A percentile compares a stretch with the other conserved stretches of the same genome.
These are phyloP conservation scores for Napeogenes inachia DNA, from an alignment of 2,888 invertebrate genomes.

Conservation along the genomic window DNA sequence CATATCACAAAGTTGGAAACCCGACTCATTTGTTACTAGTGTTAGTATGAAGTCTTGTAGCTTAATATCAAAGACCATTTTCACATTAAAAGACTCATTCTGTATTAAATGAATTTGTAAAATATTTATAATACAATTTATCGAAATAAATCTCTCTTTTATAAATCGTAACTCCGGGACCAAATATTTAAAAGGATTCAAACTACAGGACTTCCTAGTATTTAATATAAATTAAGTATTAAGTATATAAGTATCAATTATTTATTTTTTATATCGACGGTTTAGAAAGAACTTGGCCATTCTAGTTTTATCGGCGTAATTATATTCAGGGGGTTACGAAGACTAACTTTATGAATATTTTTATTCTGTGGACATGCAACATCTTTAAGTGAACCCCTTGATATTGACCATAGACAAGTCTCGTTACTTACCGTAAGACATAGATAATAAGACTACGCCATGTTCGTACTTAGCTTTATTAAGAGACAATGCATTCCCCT, in stretches of 20 bases:
- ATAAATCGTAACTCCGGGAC: slow-evolving; percentile 40
- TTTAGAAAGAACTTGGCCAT: slow-evolving; percentile 66
- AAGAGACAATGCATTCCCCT: slow-evolving; percentile 62
- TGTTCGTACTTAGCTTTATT: slow-evolving; percentile 66
- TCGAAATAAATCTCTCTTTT: slow-evolving; percentile 29
- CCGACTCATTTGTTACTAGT: slow-evolving; percentile 65
- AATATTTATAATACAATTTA: slow-evolving; percentile 5
- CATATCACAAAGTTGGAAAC: slow-evolving; percentile 42
- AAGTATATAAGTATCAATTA: slow-evolving; percentile 50
- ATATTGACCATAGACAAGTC: slow-evolving; percentile 64
- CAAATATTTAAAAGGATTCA: slow-evolving; percentile 36
- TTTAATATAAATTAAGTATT: slow-evolving; percentile 44
- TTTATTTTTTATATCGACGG: slow-evolving; percentile 59
- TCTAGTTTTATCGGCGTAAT: slow-evolving; percentile 45
- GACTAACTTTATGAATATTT: neutral
- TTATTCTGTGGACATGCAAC: neutral
- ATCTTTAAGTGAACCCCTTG: slow-evolving; percentile 9
- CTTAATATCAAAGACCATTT: neutral
- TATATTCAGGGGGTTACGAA: slow-evolving; percentile 1
- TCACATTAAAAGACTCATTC: neutral
- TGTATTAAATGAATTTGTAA: neutral
- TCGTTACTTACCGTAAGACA: slow-evolving; percentile 69
- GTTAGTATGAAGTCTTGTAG: slow-evolving; percentile 38
- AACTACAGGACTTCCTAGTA: slow-evolving; percentile 39
- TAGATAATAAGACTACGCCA: slow-evolving; percentile 71